Conservation (phyloP, 2,113 vertebrate species). For the Sterna hirundo region DNA sequence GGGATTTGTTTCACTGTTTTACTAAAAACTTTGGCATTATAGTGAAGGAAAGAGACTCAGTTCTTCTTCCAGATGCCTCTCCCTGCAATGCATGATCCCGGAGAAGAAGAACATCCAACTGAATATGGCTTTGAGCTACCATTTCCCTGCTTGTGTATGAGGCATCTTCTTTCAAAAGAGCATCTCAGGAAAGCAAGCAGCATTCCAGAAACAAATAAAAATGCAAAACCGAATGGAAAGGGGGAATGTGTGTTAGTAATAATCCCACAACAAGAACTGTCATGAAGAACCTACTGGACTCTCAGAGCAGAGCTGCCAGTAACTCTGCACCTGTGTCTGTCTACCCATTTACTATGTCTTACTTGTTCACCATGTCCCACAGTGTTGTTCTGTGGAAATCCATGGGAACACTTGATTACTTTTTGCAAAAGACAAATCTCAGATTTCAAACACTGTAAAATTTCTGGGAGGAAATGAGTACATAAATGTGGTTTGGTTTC, state of each 20-base stretch:
- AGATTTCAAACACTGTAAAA: neutral
- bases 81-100: neutral
- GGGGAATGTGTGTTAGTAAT: rapidly evolving
- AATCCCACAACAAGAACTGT: neutral
- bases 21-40: neutral
- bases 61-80: conserved; percentile 1
- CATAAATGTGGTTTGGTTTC: neutral
- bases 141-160: neutral
- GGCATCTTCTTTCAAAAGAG: neutral
- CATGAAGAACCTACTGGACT: neutral
- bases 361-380: neutral
- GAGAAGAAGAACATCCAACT: neutral
- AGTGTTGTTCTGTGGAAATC: neutral
- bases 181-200: neutral
- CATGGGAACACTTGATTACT: neutral
- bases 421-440: neutral
- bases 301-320: neutral
- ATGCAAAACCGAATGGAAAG: neutral
- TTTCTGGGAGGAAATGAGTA: conserved; percentile 11
- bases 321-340: neutral
- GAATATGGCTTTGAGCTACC: neutral
- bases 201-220: neutral
- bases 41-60: neutral
- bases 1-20: neutral
- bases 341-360: neutral